Evolutionary conservation across 2,888 invertebrate species (phyloP).

Genomic region (Dryococelus australis): DNA sequence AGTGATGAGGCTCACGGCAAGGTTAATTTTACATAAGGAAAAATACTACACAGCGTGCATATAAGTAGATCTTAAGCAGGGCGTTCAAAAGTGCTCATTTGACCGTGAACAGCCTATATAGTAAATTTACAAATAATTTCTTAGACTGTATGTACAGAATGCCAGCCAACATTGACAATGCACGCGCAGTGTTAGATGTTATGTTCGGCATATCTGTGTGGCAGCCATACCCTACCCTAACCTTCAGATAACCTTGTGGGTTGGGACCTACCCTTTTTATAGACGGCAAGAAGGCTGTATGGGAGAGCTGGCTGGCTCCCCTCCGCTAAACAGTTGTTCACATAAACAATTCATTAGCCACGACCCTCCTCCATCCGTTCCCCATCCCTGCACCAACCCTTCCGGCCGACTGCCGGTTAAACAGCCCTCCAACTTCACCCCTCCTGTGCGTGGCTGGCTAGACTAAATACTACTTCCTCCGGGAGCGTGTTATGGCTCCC

Average conservation of each 20-base stretch:
- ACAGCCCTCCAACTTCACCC: background rate
- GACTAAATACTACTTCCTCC: background rate
- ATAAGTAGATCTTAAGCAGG: too few relatives aligned
- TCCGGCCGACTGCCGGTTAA: background rate
- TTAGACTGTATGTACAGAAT: too few relatives aligned
- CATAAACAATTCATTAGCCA: constrained; percentile 9
- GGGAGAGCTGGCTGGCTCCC: background rate
- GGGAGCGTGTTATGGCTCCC: background rate
- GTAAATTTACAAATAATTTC: too few relatives aligned
- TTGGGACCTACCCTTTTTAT: background rate
- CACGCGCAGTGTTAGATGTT: too few relatives aligned
- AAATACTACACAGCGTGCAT: too few relatives aligned
- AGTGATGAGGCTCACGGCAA: too few relatives aligned
- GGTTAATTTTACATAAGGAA: too few relatives aligned
- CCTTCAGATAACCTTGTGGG: background rate
- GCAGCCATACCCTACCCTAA: background rate
- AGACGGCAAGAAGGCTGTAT: background rate
- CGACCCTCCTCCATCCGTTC: background rate
- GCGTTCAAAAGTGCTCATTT: too few relatives aligned
- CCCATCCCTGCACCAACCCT: background rate
- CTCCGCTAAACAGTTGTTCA: constrained; percentile 16
- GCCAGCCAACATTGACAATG: too few relatives aligned
- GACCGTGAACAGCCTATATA: too few relatives aligned
- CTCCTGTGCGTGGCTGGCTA: background rate
- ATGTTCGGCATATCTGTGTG: background rate